phyloP scores from a whole-genome alignment of 2,113 vertebrate genomes.

The Zapornia atra region DNA sequence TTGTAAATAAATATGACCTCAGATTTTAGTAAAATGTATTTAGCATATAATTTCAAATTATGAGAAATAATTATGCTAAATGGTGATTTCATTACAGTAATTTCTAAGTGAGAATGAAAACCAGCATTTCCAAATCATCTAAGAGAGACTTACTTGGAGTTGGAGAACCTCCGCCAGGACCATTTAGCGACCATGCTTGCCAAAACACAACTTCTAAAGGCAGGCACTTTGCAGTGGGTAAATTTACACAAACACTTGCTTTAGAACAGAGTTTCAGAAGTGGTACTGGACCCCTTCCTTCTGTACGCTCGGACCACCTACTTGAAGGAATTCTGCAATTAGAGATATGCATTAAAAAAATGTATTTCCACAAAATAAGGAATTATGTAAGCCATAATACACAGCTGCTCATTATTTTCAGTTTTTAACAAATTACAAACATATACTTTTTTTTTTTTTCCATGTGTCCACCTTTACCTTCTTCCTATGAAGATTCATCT shows the following conservation, averaged over 20 bases:
- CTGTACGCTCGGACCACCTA: rapidly evolving
- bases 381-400: background rate
- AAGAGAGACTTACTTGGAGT: background rate
- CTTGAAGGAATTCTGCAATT: background rate
- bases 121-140: background rate
- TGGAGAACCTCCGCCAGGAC: background rate
- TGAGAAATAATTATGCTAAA: background rate
- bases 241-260: background rate
- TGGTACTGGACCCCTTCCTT: background rate
- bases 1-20: background rate
- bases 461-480: background rate
- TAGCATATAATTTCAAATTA: background rate
- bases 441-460: background rate
- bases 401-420: background rate
- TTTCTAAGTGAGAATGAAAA: background rate
- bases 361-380: background rate
- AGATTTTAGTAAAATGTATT: background rate
- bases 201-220: background rate
- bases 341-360: background rate
- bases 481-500: background rate
- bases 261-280: background rate
- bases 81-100: background rate
- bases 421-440: background rate
- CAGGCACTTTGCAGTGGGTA: background rate
- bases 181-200: background rate